Percentiles rank a stretch among this genome's conserved stretches.
Evolutionary conservation across 2,113 vertebrate species (phyloP).

Genomic region (Apteryx mantelli): DNA sequence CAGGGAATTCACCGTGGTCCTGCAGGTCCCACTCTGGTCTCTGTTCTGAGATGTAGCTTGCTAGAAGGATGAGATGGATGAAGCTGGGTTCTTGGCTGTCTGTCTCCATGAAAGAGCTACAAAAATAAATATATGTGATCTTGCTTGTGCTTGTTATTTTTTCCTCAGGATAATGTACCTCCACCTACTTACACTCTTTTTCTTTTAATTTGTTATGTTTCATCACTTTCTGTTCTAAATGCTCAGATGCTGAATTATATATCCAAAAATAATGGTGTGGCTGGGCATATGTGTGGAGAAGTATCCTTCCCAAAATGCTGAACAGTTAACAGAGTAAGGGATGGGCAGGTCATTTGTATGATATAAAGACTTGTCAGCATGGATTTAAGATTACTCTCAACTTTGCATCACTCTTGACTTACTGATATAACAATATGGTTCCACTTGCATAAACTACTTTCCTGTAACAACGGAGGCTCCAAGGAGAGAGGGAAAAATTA

Average conservation of each 20-base stretch:
- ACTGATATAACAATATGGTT: background rate
- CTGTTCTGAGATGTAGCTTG: accelerated
- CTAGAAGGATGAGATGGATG: background rate
- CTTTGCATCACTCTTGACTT: background rate
- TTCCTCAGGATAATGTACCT: background rate
- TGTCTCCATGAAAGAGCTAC: background rate
- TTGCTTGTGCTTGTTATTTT: background rate
- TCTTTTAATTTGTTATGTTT: background rate
- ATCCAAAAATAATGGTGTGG: background rate
- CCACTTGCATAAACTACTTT: background rate
- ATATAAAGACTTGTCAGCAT: background rate
- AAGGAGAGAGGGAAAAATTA: background rate
- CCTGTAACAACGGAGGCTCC: background rate
- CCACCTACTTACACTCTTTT: background rate
- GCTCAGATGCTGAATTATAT: background rate
- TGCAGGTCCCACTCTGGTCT: background rate
- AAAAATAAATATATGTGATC: background rate
- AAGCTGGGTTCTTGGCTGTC: background rate
- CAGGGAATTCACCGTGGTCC: background rate
- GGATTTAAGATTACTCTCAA: background rate
- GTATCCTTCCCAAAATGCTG: background rate
- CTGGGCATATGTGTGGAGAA: background rate
- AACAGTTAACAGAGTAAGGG: background rate
- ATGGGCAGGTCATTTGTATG: background rate
- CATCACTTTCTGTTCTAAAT: background rate